Conservation (phyloP, 2,888 invertebrate species). For the Machimus atricapillus region DNA sequence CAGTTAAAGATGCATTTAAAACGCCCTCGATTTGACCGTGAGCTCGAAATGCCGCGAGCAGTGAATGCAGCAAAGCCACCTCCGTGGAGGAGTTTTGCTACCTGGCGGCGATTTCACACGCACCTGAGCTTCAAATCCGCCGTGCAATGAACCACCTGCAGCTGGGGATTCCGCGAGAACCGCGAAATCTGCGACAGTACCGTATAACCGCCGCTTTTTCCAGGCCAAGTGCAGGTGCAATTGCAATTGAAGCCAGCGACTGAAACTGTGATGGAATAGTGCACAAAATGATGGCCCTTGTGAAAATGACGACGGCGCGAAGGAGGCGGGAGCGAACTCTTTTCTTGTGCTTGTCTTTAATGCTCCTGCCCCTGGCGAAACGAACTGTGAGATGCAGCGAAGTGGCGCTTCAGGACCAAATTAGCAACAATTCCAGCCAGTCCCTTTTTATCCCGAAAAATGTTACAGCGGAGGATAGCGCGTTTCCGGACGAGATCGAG, state of each 20-base stretch:
- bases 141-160: background rate
- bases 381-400: background rate
- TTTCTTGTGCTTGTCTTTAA: background rate
- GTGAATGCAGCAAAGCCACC: background rate
- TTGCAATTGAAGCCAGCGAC: background rate
- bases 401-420: background rate
- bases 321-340: background rate
- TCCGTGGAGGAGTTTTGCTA: background rate
- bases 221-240: background rate
- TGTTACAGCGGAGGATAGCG: background rate
- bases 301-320: background rate
- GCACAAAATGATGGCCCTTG: background rate
- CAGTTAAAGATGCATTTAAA: background rate
- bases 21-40: background rate
- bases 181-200: background rate
- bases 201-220: background rate
- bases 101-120: background rate
- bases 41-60: background rate
- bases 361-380: background rate
- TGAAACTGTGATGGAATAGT: background rate
- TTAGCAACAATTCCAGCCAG: background rate
- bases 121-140: background rate
- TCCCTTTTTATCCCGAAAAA: background rate
- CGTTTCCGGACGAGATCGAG: conserved; percentile 11
- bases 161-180: background rate